These are phyloP conservation scores for Anguilla anguilla DNA, from an alignment of 2,797 vertebrate genomes.

Conservation along the genomic window DNA sequence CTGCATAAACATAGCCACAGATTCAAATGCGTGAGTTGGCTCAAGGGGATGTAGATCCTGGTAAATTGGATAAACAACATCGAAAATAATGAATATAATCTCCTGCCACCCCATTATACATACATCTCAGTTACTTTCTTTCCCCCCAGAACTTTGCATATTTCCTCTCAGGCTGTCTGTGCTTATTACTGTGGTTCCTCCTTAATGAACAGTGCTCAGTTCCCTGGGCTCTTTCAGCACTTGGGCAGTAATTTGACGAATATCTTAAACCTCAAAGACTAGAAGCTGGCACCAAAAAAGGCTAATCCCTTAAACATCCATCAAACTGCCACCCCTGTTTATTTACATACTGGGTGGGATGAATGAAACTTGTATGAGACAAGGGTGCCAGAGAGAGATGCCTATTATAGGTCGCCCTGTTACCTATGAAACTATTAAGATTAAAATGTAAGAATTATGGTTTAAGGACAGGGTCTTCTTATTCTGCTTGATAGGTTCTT, in stretches of 20 bases:
- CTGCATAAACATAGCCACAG: background rate
- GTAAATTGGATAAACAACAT: background rate
- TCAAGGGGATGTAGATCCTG: background rate
- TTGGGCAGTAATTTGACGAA: conserved; percentile 16
- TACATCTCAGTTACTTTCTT: background rate
- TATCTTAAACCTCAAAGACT: conserved; percentile 3
- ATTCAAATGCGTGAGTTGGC: background rate
- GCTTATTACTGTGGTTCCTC: background rate
- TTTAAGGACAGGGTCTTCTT: background rate
- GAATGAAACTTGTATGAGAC: background rate
- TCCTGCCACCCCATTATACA: background rate
- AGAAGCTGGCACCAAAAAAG: background rate
- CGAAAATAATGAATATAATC: background rate
- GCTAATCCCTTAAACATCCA: background rate
- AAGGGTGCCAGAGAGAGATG: background rate
- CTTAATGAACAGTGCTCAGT: conserved; percentile 7
- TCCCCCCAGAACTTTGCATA: background rate
- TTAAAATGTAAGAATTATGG: background rate
- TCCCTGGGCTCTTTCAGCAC: background rate
- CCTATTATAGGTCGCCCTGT: background rate
- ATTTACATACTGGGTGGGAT: background rate
- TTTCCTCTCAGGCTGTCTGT: background rate
- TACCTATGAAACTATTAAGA: background rate
- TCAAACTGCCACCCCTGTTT: background rate
- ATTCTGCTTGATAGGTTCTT: background rate